phyloP scores from a whole-genome alignment of 2,113 vertebrate species.

The Sander vitreus region DNA sequence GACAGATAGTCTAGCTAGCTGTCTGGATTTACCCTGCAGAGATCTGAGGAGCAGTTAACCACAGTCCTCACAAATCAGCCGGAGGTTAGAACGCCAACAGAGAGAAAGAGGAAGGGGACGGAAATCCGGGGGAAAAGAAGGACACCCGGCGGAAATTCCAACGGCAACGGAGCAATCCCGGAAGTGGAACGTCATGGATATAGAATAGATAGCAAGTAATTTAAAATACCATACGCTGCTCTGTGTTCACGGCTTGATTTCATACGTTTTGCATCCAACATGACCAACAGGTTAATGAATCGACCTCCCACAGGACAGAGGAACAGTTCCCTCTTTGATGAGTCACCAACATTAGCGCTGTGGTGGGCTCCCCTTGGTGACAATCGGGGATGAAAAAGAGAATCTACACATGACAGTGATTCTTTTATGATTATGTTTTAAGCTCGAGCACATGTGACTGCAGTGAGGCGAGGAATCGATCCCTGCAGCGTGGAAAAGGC shows the following conservation, averaged over 20 bases:
- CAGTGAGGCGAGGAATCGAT: constrained; percentile 59
- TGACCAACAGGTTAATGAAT: constrained; percentile 59
- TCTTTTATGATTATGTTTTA: constrained; percentile 55
- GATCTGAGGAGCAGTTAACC: too few species aligned
- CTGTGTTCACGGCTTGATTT: constrained; percentile 18
- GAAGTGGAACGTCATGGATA: too few species aligned
- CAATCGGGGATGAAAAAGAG: constrained; percentile 16
- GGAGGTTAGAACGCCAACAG: too few species aligned
- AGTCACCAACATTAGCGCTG: neutral
- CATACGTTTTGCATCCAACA: constrained; percentile 34
- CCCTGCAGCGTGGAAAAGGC: constrained; percentile 67
- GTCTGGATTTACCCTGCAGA: too few species aligned
- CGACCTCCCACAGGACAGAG: constrained; percentile 41
- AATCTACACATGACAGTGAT: constrained; percentile 35
- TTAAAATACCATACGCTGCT: constrained; percentile 20
- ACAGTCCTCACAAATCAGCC: too few species aligned
- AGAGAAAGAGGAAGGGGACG: too few species aligned
- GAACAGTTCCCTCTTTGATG: constrained; percentile 23
- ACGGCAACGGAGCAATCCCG: too few species aligned
- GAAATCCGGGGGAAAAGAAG: too few species aligned
- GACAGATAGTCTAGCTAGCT: too few species aligned
- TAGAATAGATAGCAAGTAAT: neutral
- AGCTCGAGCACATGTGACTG: constrained; percentile 65
- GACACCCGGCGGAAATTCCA: too few species aligned
- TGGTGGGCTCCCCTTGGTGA: neutral